Evolutionary conservation across 2,797 vertebrate species (phyloP).

Genomic region (Carcharodon carcharias): DNA sequence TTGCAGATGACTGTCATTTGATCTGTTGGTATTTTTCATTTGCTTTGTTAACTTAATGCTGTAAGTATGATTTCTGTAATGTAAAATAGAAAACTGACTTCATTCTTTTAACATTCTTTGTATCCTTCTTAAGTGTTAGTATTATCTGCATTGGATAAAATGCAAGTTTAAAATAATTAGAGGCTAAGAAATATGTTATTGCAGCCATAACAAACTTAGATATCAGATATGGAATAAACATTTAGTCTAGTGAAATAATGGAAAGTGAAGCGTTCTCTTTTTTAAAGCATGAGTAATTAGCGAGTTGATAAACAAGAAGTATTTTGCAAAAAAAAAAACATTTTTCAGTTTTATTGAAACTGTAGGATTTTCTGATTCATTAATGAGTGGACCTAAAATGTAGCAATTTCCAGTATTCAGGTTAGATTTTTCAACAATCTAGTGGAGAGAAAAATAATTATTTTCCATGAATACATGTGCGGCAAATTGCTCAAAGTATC

Average conservation of each 20-base stretch:
- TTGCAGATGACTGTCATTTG: constrained; percentile 83
- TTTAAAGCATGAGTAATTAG: neutral
- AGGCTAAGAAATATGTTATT: neutral
- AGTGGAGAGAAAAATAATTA: neutral
- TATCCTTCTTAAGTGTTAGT: constrained; percentile 57
- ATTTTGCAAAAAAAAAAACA: too few relatives aligned
- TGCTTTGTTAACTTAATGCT: constrained; percentile 75
- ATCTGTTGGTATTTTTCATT: constrained; percentile 66
- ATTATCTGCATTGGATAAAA: neutral
- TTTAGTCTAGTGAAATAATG: neutral
- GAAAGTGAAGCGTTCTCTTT: neutral
- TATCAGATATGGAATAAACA: neutral
- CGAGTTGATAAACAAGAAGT: neutral
- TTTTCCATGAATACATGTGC: neutral
- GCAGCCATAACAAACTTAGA: neutral
- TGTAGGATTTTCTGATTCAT: neutral
- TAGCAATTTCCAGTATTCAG: neutral
- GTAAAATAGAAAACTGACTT: constrained; percentile 62
- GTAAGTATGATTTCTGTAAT: constrained; percentile 60
- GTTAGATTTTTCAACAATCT: neutral
- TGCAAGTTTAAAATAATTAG: constrained; percentile 11
- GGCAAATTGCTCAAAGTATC: neutral
- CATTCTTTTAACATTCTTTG: constrained; percentile 59
- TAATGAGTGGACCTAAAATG: neutral
- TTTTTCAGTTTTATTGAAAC: neutral